Percentiles rank a stretch among this genome's conserved stretches.
Evolutionary conservation across 2,888 invertebrate species (phyloP).

Genomic region (Spodoptera littoralis): DNA sequence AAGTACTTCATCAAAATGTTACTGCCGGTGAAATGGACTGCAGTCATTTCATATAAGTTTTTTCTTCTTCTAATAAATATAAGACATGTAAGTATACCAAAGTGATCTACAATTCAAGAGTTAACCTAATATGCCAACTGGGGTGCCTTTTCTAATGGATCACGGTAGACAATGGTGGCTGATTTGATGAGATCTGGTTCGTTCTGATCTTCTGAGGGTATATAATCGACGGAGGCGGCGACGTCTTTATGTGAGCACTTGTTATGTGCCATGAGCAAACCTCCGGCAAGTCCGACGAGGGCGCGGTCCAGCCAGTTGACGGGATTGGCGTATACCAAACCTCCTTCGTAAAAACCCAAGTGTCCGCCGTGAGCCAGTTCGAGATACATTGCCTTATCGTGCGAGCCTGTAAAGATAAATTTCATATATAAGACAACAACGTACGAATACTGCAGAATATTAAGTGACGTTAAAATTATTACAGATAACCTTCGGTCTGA

Average conservation of each 20-base stretch:
- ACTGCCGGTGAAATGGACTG: slow-evolving; percentile 44
- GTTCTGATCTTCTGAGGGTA: slow-evolving; percentile 60
- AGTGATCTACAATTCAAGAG: slow-evolving; percentile 49
- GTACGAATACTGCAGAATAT: slow-evolving; percentile 4
- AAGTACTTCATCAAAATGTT: slow-evolving; percentile 49
- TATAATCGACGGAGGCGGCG: slow-evolving; percentile 45
- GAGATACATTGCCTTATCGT: slow-evolving; percentile 92
- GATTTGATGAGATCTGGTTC: slow-evolving; percentile 83
- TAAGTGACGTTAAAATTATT: slow-evolving; percentile 15
- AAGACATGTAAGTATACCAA: slow-evolving; percentile 50
- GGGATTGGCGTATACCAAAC: slow-evolving; percentile 95
- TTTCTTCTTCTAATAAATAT: slow-evolving; percentile 45
- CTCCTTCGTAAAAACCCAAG: slow-evolving; percentile 98
- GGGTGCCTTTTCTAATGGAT: slow-evolving; percentile 75
- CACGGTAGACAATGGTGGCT: slow-evolving; percentile 79
- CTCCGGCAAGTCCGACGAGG: slow-evolving; percentile 94
- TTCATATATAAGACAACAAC: slow-evolving; percentile 1
- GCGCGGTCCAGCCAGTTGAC: slow-evolving; percentile 98
- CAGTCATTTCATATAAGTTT: slow-evolving; percentile 41
- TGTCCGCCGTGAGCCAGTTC: slow-evolving; percentile 97
- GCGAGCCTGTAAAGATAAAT: slow-evolving; percentile 87
- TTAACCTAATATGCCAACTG: slow-evolving; percentile 38
- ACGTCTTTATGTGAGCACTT: slow-evolving; percentile 76
- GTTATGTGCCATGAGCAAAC: slow-evolving; percentile 90
- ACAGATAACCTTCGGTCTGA: slow-evolving; percentile 30